A percentile compares a stretch with the other conserved stretches of the same genome.
These are phyloP conservation scores for Bilobella aurantiaca DNA, from an alignment of 1,140 invertebrate species.

Conservation along the genomic window DNA sequence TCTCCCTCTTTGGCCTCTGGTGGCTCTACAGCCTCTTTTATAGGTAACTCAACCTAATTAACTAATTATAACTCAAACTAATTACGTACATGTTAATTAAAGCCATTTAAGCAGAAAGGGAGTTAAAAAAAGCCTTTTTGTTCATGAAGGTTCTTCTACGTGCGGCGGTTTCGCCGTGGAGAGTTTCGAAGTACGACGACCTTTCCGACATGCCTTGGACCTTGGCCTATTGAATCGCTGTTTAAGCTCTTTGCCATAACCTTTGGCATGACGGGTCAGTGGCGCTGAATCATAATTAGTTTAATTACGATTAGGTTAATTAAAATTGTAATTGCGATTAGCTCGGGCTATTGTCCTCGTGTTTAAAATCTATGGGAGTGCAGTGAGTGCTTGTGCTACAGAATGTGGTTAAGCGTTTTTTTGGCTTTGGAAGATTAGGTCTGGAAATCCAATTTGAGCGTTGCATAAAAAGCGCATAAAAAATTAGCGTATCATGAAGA, in stretches of 20 bases:
- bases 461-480: too few species aligned
- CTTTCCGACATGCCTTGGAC: constrained; percentile 39
- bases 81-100: too few species aligned
- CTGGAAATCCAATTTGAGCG: too few species aligned
- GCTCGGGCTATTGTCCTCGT: too few species aligned
- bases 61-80: too few species aligned
- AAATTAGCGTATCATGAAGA: too few species aligned
- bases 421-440: too few species aligned
- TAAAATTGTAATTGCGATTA: too few species aligned
- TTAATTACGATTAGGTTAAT: too few species aligned
- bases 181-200: constrained; percentile 38
- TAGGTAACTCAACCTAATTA: constrained; percentile 32
- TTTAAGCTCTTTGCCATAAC: constrained; percentile 40
- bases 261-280: constrained; percentile 40
- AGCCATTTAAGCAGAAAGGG: neutral
- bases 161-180: constrained; percentile 31
- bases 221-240: constrained; percentile 39
- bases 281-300: neutral
- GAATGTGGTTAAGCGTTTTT: too few species aligned
- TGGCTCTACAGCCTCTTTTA: constrained; percentile 41
- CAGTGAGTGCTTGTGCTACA: too few species aligned
- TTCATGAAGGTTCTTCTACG: constrained; percentile 37
- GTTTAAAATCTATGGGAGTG: too few species aligned
- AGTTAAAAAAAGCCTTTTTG: neutral
- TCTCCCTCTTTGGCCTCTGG: constrained; percentile 44